Evolutionary conservation across 2,113 vertebrate genomes (phyloP), one percentile per base, ranked within the genome.

Genomic region (Orthochromis indermauri): DNA sequence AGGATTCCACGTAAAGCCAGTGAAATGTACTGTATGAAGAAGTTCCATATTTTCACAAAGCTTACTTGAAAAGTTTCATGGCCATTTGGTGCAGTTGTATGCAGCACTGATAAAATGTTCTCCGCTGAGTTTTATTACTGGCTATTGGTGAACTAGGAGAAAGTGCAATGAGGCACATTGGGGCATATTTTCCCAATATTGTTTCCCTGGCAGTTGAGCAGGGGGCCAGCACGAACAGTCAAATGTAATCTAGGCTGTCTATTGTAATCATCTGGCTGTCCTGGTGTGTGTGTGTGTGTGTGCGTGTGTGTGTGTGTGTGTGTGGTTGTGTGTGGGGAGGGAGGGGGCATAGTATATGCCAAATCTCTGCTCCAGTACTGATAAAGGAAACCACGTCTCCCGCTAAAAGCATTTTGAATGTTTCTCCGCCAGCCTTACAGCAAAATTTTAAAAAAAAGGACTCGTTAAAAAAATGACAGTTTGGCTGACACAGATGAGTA

Each of bases 221-320:
- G 63, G 55, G 88, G 51, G 78, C 42, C 82, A 85, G 89, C 45
- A 31, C 35, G 28, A 84, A 82, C 80, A 88, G 88, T 89, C 86
- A 88, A 81, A 87, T 85, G 81, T 90, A 87, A 90, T 93, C 80
- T 84, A 68, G 45, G 33, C 61, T 83, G 86, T 92, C 84, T 87
- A 85, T 85, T 86, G 81, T 94, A 90, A 94, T 91, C 89, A 90
- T 73, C 54, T 71, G 80, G 85, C 85, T 86, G 81, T 91, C 78
- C 82, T 33, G 33, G 14, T 28, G 16, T 47, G 21, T 26, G 1
- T 26, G 59, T 63, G 9, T 63, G 57, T 53, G 49, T 2, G 19
- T 2, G 5, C 31, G 57, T 63, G 28, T 63, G 59, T 7, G 2
- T 10, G 57, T 61, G 14, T 26, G 14, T 26, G 21, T 16, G 13